Percentiles rank a stretch among this genome's conserved stretches.
Evolutionary conservation across 2,888 invertebrate species (phyloP).

Genomic region (Sarcophaga variegata): DNA sequence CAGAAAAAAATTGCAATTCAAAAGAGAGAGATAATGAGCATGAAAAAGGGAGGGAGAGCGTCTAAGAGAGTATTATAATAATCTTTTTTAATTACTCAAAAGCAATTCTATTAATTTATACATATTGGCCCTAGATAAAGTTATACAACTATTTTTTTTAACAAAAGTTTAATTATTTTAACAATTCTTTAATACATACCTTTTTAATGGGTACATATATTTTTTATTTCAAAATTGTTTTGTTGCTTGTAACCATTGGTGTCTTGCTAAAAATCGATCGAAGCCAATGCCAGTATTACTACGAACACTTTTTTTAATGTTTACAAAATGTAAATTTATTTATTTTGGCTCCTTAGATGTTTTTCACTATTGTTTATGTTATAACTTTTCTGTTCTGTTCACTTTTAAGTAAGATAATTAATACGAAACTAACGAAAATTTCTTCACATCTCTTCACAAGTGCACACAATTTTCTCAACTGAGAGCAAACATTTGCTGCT

Average conservation of each 20-base stretch:
- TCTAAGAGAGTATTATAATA: neutral
- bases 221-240: neutral
- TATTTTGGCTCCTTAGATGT: neutral
- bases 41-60: neutral
- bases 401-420: slow-evolving; percentile 23
- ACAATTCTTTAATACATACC: slow-evolving; percentile 21
- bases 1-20: slow-evolving; percentile 39
- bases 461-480: slow-evolving; percentile 48
- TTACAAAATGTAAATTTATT: neutral
- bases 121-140: neutral
- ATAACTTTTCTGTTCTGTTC: neutral
- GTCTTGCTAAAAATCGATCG: slow-evolving; percentile 55
- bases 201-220: neutral
- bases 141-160: slow-evolving; percentile 45
- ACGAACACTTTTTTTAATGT: neutral
- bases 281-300: neutral
- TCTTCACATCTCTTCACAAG: slow-evolving; percentile 35
- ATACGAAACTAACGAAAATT: slow-evolving; percentile 15
- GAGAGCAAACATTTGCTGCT: slow-evolving; percentile 26
- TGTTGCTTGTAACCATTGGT: neutral
- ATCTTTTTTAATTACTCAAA: slow-evolving; percentile 15
- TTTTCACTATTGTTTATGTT: slow-evolving; percentile 13
- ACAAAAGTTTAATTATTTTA: neutral
- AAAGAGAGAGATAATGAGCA: neutral
- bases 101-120: slow-evolving; percentile 20